A percentile compares a stretch with the other conserved stretches of the same genome.
Evolutionary conservation across 2,888 invertebrate genomes (phyloP).

Genomic region (Eupithecia subumbrata): DNA sequence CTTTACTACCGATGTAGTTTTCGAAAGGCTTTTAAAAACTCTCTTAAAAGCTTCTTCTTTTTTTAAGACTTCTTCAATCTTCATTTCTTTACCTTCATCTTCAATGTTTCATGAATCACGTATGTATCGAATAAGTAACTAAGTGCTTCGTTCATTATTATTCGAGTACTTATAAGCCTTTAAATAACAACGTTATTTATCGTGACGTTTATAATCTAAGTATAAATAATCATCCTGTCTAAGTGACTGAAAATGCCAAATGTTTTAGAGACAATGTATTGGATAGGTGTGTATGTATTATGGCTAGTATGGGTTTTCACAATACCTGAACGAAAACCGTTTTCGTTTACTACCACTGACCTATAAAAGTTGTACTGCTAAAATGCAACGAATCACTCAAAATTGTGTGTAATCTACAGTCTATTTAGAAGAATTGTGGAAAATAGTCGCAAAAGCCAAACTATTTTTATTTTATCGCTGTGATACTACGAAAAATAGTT

Average conservation of each 20-base stretch:
- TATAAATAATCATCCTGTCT: not conserved
- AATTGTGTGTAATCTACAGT: not conserved
- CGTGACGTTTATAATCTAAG: not conserved
- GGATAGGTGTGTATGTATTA: constrained; percentile 17
- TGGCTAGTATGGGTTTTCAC: not conserved
- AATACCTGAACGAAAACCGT: not conserved
- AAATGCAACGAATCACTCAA: not conserved
- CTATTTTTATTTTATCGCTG: not conserved
- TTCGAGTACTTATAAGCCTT: not conserved
- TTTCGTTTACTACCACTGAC: not conserved
- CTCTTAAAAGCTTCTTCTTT: not conserved
- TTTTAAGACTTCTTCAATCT: not conserved
- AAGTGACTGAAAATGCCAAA: constrained; percentile 12
- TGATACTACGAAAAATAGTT: not conserved
- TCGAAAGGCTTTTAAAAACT: not conserved
- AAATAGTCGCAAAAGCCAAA: not conserved
- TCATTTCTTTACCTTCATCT: too few species aligned
- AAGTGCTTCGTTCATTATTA: not conserved
- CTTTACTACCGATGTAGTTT: not conserved
- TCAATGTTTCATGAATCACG: not conserved
- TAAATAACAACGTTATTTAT: not conserved
- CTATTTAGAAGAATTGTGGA: not conserved
- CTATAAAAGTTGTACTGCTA: not conserved
- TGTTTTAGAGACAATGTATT: constrained; percentile 16
- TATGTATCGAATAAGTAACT: not conserved